Percentiles rank a stretch among this genome's conserved stretches.
These are phyloP conservation scores for Microtus richardsoni DNA, from an alignment of 2,113 vertebrate species.

Conservation along the genomic window DNA sequence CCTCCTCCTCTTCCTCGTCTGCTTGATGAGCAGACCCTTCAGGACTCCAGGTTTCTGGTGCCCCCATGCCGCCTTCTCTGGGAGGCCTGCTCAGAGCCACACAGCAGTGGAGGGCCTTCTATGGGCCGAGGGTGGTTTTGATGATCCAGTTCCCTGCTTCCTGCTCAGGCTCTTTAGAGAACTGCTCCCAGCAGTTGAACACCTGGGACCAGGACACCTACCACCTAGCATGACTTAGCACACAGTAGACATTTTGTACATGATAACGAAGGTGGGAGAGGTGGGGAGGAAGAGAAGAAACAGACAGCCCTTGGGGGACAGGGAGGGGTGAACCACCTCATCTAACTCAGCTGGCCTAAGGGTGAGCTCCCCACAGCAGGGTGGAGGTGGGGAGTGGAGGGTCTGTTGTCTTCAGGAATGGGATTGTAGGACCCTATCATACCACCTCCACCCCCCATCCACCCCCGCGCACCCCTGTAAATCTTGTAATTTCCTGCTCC, in stretches of 20 bases:
- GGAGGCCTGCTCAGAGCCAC: not conserved
- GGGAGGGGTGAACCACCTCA: not conserved
- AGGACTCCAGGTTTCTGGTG: accelerated
- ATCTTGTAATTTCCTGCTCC: constrained; percentile 87
- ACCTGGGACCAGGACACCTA: not conserved
- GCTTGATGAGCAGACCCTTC: not conserved
- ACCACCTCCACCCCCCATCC: constrained; percentile 26
- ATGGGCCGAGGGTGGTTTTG: not conserved
- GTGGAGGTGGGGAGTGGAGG: too few relatives aligned
- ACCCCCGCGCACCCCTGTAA: constrained; percentile 74
- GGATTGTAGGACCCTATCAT: constrained; percentile 61
- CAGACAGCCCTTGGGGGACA: not conserved
- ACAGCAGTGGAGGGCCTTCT: not conserved
- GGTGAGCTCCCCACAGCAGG: not conserved
- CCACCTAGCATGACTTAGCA: too few relatives aligned
- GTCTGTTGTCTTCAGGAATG: constrained; percentile 36
- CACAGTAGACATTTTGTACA: not conserved
- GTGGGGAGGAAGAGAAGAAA: not conserved
- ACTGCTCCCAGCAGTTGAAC: not conserved
- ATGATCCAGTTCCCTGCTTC: not conserved
- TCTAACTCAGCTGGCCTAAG: not conserved
- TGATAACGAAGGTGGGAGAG: not conserved
- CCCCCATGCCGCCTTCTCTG: not conserved
- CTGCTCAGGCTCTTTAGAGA: not conserved
- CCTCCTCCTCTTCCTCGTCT: not conserved